These are phyloP conservation scores for Psettodes erumei DNA, from an alignment of 2,113 vertebrate genomes.

Conservation along the genomic window DNA sequence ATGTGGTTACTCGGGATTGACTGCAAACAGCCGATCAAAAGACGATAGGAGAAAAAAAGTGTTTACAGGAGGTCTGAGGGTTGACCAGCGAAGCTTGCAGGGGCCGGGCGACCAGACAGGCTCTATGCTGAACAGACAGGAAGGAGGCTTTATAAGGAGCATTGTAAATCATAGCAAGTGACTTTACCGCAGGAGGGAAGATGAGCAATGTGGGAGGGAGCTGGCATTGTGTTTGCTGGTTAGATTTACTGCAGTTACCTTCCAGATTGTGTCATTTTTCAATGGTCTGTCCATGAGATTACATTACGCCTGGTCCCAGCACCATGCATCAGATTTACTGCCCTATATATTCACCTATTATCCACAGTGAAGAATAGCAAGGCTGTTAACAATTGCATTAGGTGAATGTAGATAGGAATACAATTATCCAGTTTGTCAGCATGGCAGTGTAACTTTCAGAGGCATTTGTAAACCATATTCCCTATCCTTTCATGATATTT, in stretches of 20 bases:
- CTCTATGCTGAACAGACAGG: slow-evolving; percentile 49
- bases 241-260: slow-evolving; percentile 56
- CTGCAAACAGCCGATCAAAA: slow-evolving; percentile 57
- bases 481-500: slow-evolving; percentile 5
- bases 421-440: slow-evolving; percentile 43
- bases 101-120: slow-evolving; percentile 39
- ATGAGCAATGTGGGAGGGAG: slow-evolving; percentile 39
- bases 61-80: slow-evolving; percentile 57
- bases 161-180: slow-evolving; percentile 68
- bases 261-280: slow-evolving; percentile 76
- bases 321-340: slow-evolving; percentile 71
- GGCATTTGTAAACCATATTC: slow-evolving; percentile 23
- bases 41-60: slow-evolving; percentile 32
- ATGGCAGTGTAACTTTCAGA: slow-evolving; percentile 30
- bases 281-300: slow-evolving; percentile 70
- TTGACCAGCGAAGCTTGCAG: slow-evolving; percentile 27
- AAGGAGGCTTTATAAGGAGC: slow-evolving; percentile 56
- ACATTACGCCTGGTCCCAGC: slow-evolving; percentile 68
- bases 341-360: slow-evolving; percentile 56
- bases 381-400: slow-evolving; percentile 58
- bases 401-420: slow-evolving; percentile 39
- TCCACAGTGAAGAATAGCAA: slow-evolving; percentile 54
- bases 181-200: slow-evolving; percentile 52
- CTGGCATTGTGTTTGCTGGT: slow-evolving; percentile 49
- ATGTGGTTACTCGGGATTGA: slow-evolving; percentile 41